Conservation (phyloP, 2,113 vertebrate species). For the Mirza zaza region DNA sequence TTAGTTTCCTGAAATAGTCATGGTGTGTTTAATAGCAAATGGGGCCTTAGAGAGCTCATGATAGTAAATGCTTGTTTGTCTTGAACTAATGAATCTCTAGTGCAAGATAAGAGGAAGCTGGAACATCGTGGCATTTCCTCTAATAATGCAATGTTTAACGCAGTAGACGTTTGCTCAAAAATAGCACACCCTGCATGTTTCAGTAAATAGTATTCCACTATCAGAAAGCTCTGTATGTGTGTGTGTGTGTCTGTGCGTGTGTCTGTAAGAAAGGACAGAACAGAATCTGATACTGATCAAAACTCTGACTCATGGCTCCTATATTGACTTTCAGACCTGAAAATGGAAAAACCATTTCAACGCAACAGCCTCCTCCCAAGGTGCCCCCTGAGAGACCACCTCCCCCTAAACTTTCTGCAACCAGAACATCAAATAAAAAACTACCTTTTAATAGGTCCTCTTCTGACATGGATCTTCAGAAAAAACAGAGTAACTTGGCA, state of each 20-base stretch:
- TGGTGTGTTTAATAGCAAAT: slow-evolving; percentile 56
- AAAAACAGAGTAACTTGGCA: slow-evolving; percentile 76
- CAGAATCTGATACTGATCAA: background rate
- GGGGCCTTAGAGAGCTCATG: background rate
- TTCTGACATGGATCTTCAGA: slow-evolving; percentile 81
- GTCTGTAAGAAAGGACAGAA: background rate
- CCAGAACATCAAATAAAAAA: slow-evolving; percentile 78
- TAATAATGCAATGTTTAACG: slow-evolving; percentile 64
- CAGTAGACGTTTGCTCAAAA: slow-evolving; percentile 63
- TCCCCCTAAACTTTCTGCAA: slow-evolving; percentile 85
- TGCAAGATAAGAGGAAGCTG: slow-evolving; percentile 49
- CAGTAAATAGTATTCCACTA: slow-evolving; percentile 34
- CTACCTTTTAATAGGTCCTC: slow-evolving; percentile 76
- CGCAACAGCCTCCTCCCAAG: slow-evolving; percentile 88
- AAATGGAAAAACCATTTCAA: slow-evolving; percentile 85
- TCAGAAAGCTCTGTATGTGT: background rate
- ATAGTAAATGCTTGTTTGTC: slow-evolving; percentile 73
- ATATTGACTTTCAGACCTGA: slow-evolving; percentile 81
- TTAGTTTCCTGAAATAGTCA: slow-evolving; percentile 54
- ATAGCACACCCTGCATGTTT: slow-evolving; percentile 50
- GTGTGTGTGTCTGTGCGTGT: background rate
- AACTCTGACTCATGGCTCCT: background rate
- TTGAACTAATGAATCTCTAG: slow-evolving; percentile 75
- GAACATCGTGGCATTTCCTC: slow-evolving; percentile 40
- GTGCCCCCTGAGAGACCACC: slow-evolving; percentile 90